Evolutionary conservation across 2,888 invertebrate genomes (phyloP), one percentile per base, ranked within the genome.

Genomic region (Loripinus fragilis): DNA sequence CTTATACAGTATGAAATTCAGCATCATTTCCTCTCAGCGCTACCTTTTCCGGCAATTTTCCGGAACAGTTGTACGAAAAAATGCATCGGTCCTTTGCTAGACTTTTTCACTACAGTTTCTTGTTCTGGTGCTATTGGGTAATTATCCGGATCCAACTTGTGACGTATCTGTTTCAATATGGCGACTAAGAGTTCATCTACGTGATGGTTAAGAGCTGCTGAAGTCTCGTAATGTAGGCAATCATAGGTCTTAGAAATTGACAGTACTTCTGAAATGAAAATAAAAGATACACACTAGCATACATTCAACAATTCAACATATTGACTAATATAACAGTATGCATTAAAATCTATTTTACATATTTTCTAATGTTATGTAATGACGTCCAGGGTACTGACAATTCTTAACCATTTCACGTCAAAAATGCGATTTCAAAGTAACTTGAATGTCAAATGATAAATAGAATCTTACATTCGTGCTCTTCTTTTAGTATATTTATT

Each of bases 131-230:
- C 74, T 71, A 73, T 15, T 7, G 77, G 80, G 33, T 76, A 73
- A 42, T 77, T 71, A 71, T 83, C 80, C 41, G 80, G 84, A 78
- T 85, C 86, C 33, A 89, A 83, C 76, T 97, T 97, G 87, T 98
- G 95, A 72, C 98, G 95, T 89, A 98, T 97, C 94, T 98, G 98
- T 89, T 96, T 97, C 82, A 98, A 95, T 75, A 97, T 96, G 0
- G 98, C 98, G 28, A 98, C 98, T 68, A 99, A 95, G 0, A 99
- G 95, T 90, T 98, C 98, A 94, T 99, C 98, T 42, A 98, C 97
- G 93, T 98, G 98, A 95, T 98, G 98, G 94, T 98, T 98, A 91
- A 99, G 97, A 28, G 98, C 98, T 23, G 98, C 98, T 0, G 98
- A 98, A 30, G 98, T 97, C 94, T 99, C 98, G 87, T 97, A 97